These are phyloP conservation scores for Ailuropoda melanoleuca DNA, from an alignment of 2,113 vertebrate species.

Conservation along the genomic window DNA sequence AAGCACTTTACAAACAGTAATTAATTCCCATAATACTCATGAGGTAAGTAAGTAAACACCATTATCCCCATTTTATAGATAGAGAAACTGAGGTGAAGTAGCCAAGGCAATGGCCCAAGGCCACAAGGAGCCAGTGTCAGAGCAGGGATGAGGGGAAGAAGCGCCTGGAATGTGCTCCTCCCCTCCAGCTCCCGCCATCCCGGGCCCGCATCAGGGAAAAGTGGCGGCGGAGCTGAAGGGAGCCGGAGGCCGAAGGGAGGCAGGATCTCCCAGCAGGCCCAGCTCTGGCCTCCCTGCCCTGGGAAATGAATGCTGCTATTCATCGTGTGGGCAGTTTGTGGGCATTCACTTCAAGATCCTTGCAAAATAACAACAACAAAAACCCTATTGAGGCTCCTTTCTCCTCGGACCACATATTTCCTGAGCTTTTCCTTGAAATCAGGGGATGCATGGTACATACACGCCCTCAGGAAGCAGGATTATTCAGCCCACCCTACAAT, in stretches of 20 bases:
- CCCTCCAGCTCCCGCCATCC: neutral
- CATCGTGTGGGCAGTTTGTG: conserved; percentile 63
- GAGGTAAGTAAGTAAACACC: conserved; percentile 75
- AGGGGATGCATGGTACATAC: conserved; percentile 42
- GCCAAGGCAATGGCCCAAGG: conserved; percentile 40
- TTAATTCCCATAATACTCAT: conserved; percentile 71
- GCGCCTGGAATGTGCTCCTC: neutral
- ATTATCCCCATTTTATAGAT: conserved; percentile 75
- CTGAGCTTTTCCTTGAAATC: conserved; percentile 80
- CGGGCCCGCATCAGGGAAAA: neutral
- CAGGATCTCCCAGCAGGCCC: neutral
- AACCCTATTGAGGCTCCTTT: conserved; percentile 77
- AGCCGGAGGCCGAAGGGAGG: neutral
- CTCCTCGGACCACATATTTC: conserved; percentile 75
- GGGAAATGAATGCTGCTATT: conserved; percentile 83
- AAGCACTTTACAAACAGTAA: conserved; percentile 72
- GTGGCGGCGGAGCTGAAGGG: neutral
- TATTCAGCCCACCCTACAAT: conserved; percentile 56
- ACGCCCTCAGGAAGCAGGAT: conserved; percentile 73
- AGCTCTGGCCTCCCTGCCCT: conserved; percentile 40
- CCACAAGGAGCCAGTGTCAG: conserved; percentile 7
- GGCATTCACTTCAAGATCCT: conserved; percentile 80
- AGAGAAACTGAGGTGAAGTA: conserved; percentile 73
- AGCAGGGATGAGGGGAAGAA: neutral
- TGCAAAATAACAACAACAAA: conserved; percentile 78